A percentile compares a stretch with the other conserved stretches of the same genome.
These are phyloP conservation scores for Helicolenus hilgendorfi DNA, from an alignment of 2,797 vertebrate species.

Conservation along the genomic window DNA sequence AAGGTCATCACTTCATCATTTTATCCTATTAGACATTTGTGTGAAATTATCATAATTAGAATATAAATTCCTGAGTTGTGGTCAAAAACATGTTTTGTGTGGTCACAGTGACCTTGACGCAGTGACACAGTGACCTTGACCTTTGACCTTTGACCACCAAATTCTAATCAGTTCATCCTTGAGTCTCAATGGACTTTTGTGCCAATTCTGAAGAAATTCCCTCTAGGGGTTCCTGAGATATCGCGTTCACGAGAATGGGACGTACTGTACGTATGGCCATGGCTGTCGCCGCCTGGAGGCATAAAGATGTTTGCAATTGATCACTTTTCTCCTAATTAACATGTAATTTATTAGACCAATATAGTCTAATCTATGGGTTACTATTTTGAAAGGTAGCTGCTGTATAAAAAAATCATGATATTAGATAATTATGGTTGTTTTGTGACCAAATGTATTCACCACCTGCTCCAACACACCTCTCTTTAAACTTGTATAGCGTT, in stretches of 20 bases:
- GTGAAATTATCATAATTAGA: too few species aligned
- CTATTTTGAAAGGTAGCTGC: neutral
- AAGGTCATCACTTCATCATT: too few species aligned
- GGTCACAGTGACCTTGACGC: too few species aligned
- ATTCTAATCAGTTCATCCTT: too few species aligned
- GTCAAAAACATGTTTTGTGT: too few species aligned
- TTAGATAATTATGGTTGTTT: neutral
- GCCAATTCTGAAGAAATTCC: too few species aligned
- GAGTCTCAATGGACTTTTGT: too few species aligned
- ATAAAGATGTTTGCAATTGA: neutral
- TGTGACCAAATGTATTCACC: neutral
- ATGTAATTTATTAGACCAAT: constrained; percentile 28
- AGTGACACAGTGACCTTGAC: too few species aligned
- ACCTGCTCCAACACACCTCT: neutral
- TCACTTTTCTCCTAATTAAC: constrained; percentile 28
- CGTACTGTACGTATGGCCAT: neutral
- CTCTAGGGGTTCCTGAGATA: neutral
- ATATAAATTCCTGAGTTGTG: too few species aligned
- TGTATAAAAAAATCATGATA: neutral
- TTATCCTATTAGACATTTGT: too few species aligned
- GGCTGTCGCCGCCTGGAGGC: neutral
- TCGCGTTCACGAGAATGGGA: neutral
- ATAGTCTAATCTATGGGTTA: neutral
- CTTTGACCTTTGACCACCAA: too few species aligned
- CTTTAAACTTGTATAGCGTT: neutral